These are phyloP conservation scores for Aptenodytes patagonicus DNA, from an alignment of 2,113 vertebrate genomes.

Conservation along the genomic window DNA sequence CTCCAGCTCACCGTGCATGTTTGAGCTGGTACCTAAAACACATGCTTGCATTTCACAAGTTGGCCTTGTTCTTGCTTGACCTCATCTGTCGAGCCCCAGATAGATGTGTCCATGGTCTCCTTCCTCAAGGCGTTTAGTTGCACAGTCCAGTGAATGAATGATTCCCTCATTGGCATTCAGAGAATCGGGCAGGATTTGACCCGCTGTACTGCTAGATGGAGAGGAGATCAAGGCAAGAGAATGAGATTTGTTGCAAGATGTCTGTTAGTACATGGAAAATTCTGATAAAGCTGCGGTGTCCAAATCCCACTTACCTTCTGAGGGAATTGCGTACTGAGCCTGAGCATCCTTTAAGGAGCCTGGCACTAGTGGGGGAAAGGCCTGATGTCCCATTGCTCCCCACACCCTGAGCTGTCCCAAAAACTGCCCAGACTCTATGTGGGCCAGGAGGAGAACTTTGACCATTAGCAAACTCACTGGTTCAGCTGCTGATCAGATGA, in stretches of 20 bases:
- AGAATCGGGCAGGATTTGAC: neutral
- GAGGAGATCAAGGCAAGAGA: neutral
- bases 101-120: neutral
- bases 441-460: neutral
- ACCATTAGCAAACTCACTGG: neutral
- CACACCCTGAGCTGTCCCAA: neutral
- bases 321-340: neutral
- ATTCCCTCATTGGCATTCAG: neutral
- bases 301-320: neutral
- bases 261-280: neutral
- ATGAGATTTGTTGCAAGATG: neutral
- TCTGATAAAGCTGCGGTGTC: neutral
- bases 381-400: neutral
- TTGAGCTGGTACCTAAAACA: neutral
- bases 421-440: neutral
- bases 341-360: neutral
- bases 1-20: accelerated
- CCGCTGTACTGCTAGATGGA: neutral
- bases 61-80: neutral
- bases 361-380: neutral
- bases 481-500: neutral
- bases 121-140: neutral
- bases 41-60: neutral
- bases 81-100: neutral
- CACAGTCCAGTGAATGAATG: accelerated